phyloP scores from a whole-genome alignment of 2,888 invertebrate species.

The Hirtodrosophila confusa region DNA sequence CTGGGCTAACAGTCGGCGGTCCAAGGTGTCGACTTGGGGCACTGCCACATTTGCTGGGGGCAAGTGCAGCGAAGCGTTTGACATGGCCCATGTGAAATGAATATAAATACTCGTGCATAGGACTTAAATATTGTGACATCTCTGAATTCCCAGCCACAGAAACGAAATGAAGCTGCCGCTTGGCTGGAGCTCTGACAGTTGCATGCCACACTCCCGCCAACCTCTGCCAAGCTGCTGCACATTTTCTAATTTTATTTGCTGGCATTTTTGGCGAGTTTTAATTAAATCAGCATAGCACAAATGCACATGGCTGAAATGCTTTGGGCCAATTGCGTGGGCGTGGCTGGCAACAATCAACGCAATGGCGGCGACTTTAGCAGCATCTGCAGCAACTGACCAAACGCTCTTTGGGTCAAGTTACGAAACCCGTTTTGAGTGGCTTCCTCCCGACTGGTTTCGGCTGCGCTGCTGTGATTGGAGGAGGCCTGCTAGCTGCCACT shows the following conservation, averaged over 20 bases:
- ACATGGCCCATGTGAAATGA: conserved; percentile 24
- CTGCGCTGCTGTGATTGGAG: conserved; percentile 66
- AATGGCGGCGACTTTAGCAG: conserved; percentile 41
- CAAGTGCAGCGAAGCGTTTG: conserved; percentile 59
- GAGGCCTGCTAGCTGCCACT: conserved; percentile 19
- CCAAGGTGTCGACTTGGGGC: conserved; percentile 38
- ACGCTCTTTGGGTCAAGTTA: conserved; percentile 57
- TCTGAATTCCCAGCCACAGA: not conserved
- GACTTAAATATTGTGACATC: conserved; percentile 42
- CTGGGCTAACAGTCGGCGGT: conserved; percentile 33
- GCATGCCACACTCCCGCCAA: not conserved
- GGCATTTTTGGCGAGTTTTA: conserved; percentile 27
- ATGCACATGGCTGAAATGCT: conserved; percentile 26
- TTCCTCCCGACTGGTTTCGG: conserved; percentile 33
- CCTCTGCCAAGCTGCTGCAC: not conserved
- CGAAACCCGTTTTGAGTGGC: conserved; percentile 61
- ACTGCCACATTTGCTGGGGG: conserved; percentile 20
- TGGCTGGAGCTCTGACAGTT: not conserved
- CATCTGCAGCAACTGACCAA: conserved; percentile 42
- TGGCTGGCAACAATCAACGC: conserved; percentile 29
- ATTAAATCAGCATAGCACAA: conserved; percentile 53
- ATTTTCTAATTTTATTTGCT: not conserved
- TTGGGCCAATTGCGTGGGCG: conserved; percentile 19
- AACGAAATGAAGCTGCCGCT: not conserved
- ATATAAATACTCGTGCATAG: conserved; percentile 45